Conservation (phyloP, 2,797 vertebrate genomes). For the Sternarchorhynchus goeldii region DNA sequence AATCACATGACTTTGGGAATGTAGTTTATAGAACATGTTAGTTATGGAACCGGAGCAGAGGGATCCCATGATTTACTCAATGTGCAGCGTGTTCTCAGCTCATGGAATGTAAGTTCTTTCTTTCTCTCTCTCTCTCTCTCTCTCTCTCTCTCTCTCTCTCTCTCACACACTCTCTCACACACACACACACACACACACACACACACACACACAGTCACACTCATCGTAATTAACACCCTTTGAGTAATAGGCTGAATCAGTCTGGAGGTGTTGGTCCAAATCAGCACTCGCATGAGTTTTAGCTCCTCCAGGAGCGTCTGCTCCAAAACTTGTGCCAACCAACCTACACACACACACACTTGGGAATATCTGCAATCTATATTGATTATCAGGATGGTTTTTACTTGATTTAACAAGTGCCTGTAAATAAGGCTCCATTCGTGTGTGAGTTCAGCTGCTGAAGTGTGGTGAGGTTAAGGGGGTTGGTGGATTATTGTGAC, state of each 20-base stretch:
- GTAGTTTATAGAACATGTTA: background rate
- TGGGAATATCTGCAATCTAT: conserved; percentile 13
- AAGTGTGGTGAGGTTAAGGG: background rate
- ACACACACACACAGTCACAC: conserved; percentile 41
- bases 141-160: conserved; percentile 7
- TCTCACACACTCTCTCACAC: conserved; percentile 23
- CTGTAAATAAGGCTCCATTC: background rate
- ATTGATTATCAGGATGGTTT: conserved; percentile 19
- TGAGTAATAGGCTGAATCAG: conserved; percentile 59
- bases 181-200: conserved; percentile 7
- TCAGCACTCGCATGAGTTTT: conserved; percentile 51
- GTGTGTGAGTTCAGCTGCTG: background rate
- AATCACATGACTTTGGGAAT: background rate
- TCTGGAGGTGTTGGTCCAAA: conserved; percentile 58
- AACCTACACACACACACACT: conserved; percentile 24
- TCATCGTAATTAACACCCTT: conserved; percentile 57
- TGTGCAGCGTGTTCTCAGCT: conserved; percentile 31
- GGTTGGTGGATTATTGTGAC: background rate
- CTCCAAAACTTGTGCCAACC: conserved; percentile 44
- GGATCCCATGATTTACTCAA: conserved; percentile 17
- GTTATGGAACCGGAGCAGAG: conserved; percentile 7
- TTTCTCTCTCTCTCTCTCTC: conserved; percentile 10
- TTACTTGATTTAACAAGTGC: no score
- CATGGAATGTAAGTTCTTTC: conserved; percentile 27
- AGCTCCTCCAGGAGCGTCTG: conserved; percentile 52